A percentile compares a stretch with the other conserved stretches of the same genome.
Conservation (phyloP, 2,113 vertebrate species). For the Asarcornis scutulata region DNA sequence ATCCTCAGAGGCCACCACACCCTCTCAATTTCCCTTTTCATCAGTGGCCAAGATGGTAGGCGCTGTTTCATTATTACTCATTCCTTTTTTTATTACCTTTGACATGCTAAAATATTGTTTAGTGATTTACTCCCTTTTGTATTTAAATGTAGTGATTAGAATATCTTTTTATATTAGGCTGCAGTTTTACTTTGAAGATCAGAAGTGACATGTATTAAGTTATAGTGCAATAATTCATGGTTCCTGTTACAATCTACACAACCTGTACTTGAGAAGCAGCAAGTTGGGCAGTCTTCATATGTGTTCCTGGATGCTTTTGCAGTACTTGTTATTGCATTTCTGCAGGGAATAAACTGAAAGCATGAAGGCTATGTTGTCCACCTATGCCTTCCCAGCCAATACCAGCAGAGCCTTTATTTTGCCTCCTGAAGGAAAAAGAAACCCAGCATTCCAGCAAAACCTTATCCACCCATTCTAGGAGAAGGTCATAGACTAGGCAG, state of each 20-base stretch:
- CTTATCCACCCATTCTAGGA: not conserved
- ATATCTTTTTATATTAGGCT: slow-evolving; percentile 12
- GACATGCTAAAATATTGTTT: not conserved
- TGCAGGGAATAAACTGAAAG: not conserved
- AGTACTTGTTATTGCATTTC: not conserved
- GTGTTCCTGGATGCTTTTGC: not conserved
- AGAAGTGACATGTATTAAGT: not conserved
- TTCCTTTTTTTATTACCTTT: not conserved
- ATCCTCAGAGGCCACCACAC: not conserved
- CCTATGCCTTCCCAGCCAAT: not conserved
- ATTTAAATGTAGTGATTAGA: slow-evolving; percentile 35
- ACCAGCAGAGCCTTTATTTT: not conserved
- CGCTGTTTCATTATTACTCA: not conserved
- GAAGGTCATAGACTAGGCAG: slow-evolving; percentile 65
- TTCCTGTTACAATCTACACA: not conserved
- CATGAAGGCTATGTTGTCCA: not conserved
- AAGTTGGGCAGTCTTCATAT: not conserved
- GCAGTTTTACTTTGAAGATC: not conserved
- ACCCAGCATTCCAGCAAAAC: not conserved
- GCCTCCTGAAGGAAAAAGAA: not conserved
- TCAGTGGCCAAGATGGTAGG: not conserved
- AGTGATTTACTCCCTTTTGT: slow-evolving; percentile 15
- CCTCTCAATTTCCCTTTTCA: not conserved
- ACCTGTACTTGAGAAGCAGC: not conserved
- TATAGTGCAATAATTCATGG: not conserved